Evolutionary conservation across 2,888 invertebrate species (phyloP).

Genomic region (Serrognathus titanus): DNA sequence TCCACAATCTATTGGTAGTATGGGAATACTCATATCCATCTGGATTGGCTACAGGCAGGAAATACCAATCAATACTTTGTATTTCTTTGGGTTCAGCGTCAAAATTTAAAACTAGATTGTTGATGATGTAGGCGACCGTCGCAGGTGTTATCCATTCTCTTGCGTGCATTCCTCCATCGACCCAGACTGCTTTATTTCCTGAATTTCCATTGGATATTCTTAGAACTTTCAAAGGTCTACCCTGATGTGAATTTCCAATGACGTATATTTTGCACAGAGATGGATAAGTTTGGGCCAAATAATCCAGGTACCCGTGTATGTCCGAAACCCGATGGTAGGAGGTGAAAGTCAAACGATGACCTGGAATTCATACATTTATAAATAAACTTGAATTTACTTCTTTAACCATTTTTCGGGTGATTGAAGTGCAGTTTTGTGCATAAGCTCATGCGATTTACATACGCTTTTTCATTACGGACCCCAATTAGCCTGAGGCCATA

Average conservation of each 20-base stretch:
- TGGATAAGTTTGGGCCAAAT: conserved; percentile 68
- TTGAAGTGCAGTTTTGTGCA: not conserved
- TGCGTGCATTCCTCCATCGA: conserved; percentile 80
- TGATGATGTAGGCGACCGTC: conserved; percentile 71
- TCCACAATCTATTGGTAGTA: conserved; percentile 76
- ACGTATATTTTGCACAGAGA: conserved; percentile 67
- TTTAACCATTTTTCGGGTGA: not conserved
- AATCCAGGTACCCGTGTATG: conserved; percentile 69
- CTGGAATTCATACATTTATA: conserved; percentile 24
- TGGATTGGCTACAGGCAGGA: conserved; percentile 74
- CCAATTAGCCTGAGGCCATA: conserved; percentile 61
- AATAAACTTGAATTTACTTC: no score
- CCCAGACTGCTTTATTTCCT: conserved; percentile 64
- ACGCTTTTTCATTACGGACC: conserved; percentile 50
- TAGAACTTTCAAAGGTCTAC: conserved; percentile 67
- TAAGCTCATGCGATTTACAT: conserved; percentile 17
- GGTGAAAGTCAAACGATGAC: conserved; percentile 69
- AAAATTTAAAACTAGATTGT: conserved; percentile 66
- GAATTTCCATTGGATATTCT: conserved; percentile 67
- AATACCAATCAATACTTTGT: conserved; percentile 78
- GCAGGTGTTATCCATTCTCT: conserved; percentile 88
- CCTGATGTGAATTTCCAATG: conserved; percentile 73
- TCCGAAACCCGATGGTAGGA: conserved; percentile 69
- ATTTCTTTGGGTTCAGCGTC: conserved; percentile 60
- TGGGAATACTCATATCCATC: conserved; percentile 89